Conservation (phyloP, 2,888 invertebrate genomes). For the Morpho helenor region DNA sequence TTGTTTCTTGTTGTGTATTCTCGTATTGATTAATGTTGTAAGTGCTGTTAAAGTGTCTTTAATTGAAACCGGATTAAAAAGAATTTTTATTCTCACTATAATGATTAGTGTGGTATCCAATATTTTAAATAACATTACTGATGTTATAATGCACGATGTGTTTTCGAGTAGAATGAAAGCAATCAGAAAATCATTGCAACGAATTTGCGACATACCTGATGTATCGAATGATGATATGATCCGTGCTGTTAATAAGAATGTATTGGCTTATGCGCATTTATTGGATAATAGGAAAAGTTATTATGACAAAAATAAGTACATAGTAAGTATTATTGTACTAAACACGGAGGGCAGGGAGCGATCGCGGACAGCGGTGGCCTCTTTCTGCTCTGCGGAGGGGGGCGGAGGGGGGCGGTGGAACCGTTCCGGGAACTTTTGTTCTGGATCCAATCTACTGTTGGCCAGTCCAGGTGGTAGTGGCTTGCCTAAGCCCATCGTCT, state of each 20-base stretch:
- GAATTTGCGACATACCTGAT: not conserved
- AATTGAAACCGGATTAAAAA: no score
- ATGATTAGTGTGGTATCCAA: slow-evolving; percentile 1
- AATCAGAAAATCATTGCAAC: not conserved
- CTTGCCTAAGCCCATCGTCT: no score
- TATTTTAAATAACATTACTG: not conserved
- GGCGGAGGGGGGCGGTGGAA: no score
- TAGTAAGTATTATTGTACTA: not conserved
- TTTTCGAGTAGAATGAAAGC: slow-evolving; percentile 4
- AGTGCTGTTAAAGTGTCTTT: no score
- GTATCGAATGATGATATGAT: not conserved
- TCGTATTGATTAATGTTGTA: no score
- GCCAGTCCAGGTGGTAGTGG: no score
- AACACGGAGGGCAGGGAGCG: no score
- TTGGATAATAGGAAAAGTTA: not conserved
- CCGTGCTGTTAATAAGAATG: not conserved
- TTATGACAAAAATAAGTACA: not conserved
- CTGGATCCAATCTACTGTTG: no score
- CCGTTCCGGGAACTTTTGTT: no score
- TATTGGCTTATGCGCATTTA: not conserved
- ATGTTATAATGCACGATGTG: slow-evolving; percentile 2
- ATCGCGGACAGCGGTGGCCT: no score
- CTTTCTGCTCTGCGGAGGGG: no score
- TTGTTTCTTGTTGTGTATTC: not conserved
- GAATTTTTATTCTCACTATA: no score